Evolutionary conservation across 2,797 vertebrate genomes (phyloP).

Genomic region (Sebastes cheni): DNA sequence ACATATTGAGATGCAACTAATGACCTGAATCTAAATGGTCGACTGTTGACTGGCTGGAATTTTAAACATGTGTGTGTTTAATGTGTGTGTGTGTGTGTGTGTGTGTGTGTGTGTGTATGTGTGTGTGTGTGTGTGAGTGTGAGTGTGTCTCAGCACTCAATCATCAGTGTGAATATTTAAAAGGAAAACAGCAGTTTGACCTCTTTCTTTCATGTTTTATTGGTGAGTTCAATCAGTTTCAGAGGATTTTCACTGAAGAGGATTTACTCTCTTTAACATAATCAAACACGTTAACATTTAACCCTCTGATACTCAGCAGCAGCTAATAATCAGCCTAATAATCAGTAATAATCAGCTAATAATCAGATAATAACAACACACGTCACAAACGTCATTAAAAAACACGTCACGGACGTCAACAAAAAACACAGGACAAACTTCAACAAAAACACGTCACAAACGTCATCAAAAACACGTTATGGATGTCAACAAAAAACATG

Average conservation of each 20-base stretch:
- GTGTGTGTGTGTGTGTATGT: conserved; percentile 7
- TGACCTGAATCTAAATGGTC: conserved; percentile 66
- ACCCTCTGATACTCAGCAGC: neutral
- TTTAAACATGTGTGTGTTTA: conserved; percentile 34
- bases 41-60: conserved; percentile 45
- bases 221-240: conserved; percentile 17
- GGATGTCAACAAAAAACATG: too few relatives aligned
- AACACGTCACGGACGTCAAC: rapidly evolving
- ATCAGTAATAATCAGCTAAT: too few relatives aligned
- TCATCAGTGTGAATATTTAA: conserved; percentile 54
- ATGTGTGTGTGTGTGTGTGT: too few relatives aligned
- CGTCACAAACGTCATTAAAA: too few relatives aligned
- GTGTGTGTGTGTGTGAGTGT: conserved; percentile 16
- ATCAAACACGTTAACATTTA: conserved; percentile 7
- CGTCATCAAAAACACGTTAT: too few relatives aligned
- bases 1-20: conserved; percentile 74
- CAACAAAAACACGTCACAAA: too few relatives aligned
- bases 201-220: conserved; percentile 45
- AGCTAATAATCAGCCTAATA: neutral
- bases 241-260: neutral
- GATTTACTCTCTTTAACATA: conserved; percentile 4
- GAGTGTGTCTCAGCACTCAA: conserved; percentile 20
- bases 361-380: too few relatives aligned
- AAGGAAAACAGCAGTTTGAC: conserved; percentile 36
- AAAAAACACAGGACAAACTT: too few relatives aligned